A percentile compares a stretch with the other conserved stretches of the same genome.
Evolutionary conservation across 64 coral and sea anemone genomes (phyloP).

Genomic region (Montipora efflorescens): DNA sequence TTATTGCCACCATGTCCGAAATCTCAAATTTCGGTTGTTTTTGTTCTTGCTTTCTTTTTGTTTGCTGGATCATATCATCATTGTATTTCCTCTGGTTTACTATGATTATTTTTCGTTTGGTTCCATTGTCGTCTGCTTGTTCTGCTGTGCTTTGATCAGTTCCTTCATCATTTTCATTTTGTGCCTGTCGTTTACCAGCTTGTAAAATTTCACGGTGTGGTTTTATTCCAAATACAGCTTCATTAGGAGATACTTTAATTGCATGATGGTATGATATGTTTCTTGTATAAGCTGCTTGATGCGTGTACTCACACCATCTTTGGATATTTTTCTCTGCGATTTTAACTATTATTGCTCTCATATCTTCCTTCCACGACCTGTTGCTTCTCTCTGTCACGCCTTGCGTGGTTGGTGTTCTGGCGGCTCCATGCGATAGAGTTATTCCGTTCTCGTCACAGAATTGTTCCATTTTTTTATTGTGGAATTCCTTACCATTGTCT

Average conservation of each 20-base stretch:
- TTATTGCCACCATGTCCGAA: too few species aligned
- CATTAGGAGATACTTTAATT: not conserved
- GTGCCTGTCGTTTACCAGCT: too few species aligned
- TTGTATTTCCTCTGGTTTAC: too few species aligned
- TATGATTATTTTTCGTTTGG: too few species aligned
- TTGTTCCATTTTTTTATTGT: not conserved
- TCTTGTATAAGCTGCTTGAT: not conserved
- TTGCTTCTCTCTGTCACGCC: not conserved
- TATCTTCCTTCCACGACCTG: constrained; percentile 14
- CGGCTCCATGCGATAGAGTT: not conserved
- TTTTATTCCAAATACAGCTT: not conserved
- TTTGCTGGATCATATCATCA: too few species aligned
- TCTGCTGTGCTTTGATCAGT: too few species aligned
- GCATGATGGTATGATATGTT: not conserved
- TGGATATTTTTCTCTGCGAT: not conserved
- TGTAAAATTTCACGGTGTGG: not conserved
- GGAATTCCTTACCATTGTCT: constrained; percentile 26
- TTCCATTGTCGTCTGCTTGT: too few species aligned
- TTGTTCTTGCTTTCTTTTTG: too few species aligned
- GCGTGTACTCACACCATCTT: not conserved
- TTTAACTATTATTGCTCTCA: not conserved
- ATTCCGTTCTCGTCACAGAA: not conserved
- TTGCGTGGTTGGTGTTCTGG: constrained; percentile 2
- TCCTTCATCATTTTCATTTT: too few species aligned
- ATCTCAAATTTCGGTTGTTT: too few species aligned